Base-by-base conservation (phyloP, 37 sponge, comb jelly and placozoan species). In the Aphrocallistes beatrix region DNA sequence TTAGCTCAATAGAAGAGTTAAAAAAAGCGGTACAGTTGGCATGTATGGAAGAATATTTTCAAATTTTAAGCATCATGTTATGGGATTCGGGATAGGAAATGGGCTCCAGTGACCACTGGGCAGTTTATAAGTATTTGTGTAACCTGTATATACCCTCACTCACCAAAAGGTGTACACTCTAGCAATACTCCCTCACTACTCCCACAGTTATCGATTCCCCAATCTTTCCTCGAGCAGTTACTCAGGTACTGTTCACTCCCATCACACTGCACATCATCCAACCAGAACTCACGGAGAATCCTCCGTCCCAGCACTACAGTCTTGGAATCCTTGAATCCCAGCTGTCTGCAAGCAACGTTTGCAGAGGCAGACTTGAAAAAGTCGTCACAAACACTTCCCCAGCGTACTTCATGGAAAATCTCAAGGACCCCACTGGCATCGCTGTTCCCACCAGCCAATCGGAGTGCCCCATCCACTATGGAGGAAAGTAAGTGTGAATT, bases 361-460 rank as follows among this genome's bases (percentile, higher is more conserved):
- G 91, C 91, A 85, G 88, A 91, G 21, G 45, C 28, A 0, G 88
- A 37, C 51, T 88, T 88, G 87, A 87, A 93, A 36, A 37, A 28
- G 60, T 85, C 84, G 49, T 88, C 85, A 85, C 93, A 93, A 25
- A 93, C 85, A 36, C 89, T 86, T n/a, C 91, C 91, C 93, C 93
- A 93, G 23, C 82, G 82, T 37, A 89, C 91, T 36, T 60, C 37
- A 37, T 84, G 85, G 19, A 48, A 36, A 0, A 93, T 85, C 50
- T 93, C 91, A 17, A 93, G 89, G 19, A 85, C 37, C 0, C 93
- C 93, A 38, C 82, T 84, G 49, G 38, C 81, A 1, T 1, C 49
- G 1, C 36, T 85, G 36, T 37, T 51, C 0, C 90, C 1, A 82
- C 45, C 38, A 30, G 23, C 1, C 0, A 0, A 85, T 23, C 81